Evolutionary conservation across 2,113 vertebrate species (phyloP).

Genomic region (Rana temporaria): DNA sequence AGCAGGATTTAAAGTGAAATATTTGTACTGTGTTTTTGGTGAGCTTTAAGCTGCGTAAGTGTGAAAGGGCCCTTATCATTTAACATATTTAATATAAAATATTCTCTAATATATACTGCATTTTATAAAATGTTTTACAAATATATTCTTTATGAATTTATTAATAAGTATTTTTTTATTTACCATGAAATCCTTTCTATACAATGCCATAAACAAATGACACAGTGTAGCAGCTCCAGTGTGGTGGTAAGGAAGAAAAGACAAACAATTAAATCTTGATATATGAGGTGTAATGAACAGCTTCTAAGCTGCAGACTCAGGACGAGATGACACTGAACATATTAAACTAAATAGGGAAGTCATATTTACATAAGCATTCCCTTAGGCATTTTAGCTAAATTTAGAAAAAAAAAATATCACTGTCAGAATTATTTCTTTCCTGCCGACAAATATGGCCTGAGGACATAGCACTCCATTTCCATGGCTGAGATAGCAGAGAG

Average conservation of each 20-base stretch:
- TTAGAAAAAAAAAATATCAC: conserved; percentile 35
- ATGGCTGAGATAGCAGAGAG: conserved; percentile 26
- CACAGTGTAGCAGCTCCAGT: neutral
- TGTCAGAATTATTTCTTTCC: conserved; percentile 59
- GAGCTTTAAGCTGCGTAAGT: no score
- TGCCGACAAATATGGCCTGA: conserved; percentile 49
- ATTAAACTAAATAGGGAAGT: conserved; percentile 61
- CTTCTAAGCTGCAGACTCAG: conserved; percentile 53
- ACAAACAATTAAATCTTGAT: conserved; percentile 23
- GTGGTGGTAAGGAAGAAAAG: conserved; percentile 24
- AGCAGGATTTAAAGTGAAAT: no score
- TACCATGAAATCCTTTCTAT: neutral
- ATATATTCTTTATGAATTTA: no score
- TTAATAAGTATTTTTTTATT: neutral
- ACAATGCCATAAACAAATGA: conserved; percentile 10
- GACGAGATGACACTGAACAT: conserved; percentile 31
- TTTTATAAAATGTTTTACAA: no score
- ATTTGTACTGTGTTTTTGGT: no score
- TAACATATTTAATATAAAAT: no score
- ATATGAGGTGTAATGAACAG: conserved; percentile 56
- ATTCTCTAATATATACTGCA: no score
- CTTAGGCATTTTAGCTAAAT: conserved; percentile 7
- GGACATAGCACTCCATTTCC: conserved; percentile 46
- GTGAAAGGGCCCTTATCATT: no score
- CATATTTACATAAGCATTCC: conserved; percentile 51